Evolutionary conservation across 1,140 invertebrate species (phyloP).

Genomic region (Papilio xuthus): DNA sequence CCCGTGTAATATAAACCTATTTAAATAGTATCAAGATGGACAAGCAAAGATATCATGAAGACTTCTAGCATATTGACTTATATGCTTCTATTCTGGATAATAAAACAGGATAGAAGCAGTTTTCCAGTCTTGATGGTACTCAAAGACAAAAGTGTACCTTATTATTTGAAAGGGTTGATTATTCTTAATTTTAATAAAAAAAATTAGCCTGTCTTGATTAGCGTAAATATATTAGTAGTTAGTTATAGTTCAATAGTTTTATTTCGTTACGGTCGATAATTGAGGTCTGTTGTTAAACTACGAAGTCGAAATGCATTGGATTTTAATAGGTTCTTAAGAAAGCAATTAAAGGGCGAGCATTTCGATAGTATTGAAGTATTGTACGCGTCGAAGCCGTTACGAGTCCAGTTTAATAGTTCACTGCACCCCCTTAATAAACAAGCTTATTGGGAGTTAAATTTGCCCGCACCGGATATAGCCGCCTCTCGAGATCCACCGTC

Average conservation of each 20-base stretch:
- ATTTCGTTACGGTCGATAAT: conserved; percentile 60
- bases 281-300: conserved; percentile 58
- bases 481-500: conserved; percentile 77
- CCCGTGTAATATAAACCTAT: conserved; percentile 43
- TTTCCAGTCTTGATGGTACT: background rate
- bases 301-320: conserved; percentile 65
- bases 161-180: too few relatives aligned
- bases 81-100: background rate
- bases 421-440: conserved; percentile 80
- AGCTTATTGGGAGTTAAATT: conserved; percentile 76
- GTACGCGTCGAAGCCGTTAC: conserved; percentile 75
- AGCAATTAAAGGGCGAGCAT: conserved; percentile 76
- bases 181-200: background rate
- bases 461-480: conserved; percentile 77
- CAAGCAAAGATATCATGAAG: conserved; percentile 36
- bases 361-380: conserved; percentile 79
- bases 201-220: conserved; percentile 24
- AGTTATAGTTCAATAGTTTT: conserved; percentile 47
- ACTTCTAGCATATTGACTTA: background rate
- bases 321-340: conserved; percentile 77
- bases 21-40: conserved; percentile 40
- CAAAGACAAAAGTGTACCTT: background rate
- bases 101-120: too few relatives aligned
- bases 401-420: conserved; percentile 77
- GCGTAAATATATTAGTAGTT: conserved; percentile 7